phyloP scores from a whole-genome alignment of 2,888 invertebrate species.

The Peribatodes rhomboidaria region DNA sequence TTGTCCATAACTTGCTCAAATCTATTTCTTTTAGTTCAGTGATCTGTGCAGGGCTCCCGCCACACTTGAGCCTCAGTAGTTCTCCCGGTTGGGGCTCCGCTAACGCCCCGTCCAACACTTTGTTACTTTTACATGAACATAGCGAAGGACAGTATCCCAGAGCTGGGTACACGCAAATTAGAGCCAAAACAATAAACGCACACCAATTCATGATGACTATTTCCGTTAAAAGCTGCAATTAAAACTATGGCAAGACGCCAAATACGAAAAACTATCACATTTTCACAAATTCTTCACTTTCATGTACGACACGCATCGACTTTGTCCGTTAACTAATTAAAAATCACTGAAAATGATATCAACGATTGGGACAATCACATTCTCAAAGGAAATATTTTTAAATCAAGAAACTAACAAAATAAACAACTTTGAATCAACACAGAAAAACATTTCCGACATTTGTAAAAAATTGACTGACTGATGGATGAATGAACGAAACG shows the following conservation, averaged over 20 bases:
- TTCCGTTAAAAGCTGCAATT: conserved; percentile 71
- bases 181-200: conserved; percentile 62
- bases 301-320: conserved; percentile 59
- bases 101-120: conserved; percentile 81
- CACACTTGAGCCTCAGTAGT: conserved; percentile 88
- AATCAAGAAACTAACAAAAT: conserved; percentile 64
- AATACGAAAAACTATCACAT: conserved; percentile 80
- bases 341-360: conserved; percentile 42
- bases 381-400: conserved; percentile 47
- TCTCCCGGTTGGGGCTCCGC: conserved; percentile 85
- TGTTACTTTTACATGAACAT: conserved; percentile 86
- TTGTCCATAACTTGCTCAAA: conserved; percentile 86
- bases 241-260: conserved; percentile 83
- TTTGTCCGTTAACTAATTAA: conserved; percentile 40
- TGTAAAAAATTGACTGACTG: conserved; percentile 65
- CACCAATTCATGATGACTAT: conserved; percentile 72
- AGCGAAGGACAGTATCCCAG: conserved; percentile 77
- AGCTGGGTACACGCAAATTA: conserved; percentile 60
- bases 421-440: conserved; percentile 72
- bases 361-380: conserved; percentile 53
- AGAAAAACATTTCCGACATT: conserved; percentile 72
- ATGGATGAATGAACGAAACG: conserved; percentile 39
- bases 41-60: conserved; percentile 86
- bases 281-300: conserved; percentile 74
- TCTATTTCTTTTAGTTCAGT: conserved; percentile 88